These are phyloP conservation scores for Atopsyche davidsoni DNA, from an alignment of 1,140 invertebrate genomes.

Conservation along the genomic window DNA sequence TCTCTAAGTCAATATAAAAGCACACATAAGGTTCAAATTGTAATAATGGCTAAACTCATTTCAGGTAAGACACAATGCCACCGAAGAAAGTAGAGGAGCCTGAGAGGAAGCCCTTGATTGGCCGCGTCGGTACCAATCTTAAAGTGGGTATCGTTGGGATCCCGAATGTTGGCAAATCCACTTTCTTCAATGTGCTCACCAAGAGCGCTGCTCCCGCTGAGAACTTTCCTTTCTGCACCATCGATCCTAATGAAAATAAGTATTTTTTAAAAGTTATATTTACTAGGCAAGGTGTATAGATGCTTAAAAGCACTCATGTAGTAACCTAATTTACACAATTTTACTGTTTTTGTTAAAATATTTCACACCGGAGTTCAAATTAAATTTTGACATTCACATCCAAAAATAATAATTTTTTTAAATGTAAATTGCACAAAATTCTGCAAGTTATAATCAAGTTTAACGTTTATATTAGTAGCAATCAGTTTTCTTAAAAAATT, in stretches of 20 bases:
- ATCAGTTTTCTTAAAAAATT: too few species aligned
- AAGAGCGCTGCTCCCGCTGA: slow-evolving; percentile 94
- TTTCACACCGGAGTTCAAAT: too few species aligned
- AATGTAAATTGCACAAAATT: too few species aligned
- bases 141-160: slow-evolving; percentile 95
- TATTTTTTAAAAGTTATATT: slow-evolving; percentile 64
- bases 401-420: neutral
- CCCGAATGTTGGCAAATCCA: slow-evolving; percentile 95
- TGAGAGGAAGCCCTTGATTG: slow-evolving; percentile 87
- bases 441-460: too few species aligned
- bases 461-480: too few species aligned
- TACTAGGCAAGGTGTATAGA: too few species aligned
- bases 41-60: too few species aligned
- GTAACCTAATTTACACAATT: too few species aligned
- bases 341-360: too few species aligned
- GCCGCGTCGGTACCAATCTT: slow-evolving; percentile 94
- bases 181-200: slow-evolving; percentile 98
- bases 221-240: slow-evolving; percentile 99
- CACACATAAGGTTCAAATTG: too few species aligned
- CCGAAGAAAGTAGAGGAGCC: slow-evolving; percentile 92
- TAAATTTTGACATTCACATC: slow-evolving; percentile 2
- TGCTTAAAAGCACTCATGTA: too few species aligned
- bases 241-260: slow-evolving; percentile 99
- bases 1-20: too few species aligned
- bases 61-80: slow-evolving; percentile 62